Percentiles rank a stretch among this genome's conserved stretches.
Conservation (phyloP, 1,140 invertebrate species). For the Coptotermes formosanus region DNA sequence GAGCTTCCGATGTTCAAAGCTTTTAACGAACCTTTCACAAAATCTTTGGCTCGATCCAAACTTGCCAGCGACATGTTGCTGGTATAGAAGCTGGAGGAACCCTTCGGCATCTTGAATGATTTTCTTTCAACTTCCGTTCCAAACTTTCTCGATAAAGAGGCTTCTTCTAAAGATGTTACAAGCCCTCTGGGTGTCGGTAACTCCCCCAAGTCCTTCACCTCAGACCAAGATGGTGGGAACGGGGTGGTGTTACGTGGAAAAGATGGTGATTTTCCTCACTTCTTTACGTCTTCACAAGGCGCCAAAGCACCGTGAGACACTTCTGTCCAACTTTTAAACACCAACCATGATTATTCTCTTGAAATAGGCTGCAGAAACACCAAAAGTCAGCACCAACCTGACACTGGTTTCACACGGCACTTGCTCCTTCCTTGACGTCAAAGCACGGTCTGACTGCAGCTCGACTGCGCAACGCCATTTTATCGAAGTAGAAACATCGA, state of each 20-base stretch:
- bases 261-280: not conserved
- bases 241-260: not conserved
- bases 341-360: not conserved
- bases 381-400: not conserved
- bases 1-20: constrained; percentile 33
- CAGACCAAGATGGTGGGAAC: not conserved
- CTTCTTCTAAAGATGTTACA: not conserved
- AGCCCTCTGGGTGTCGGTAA: not conserved
- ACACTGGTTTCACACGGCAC: not conserved
- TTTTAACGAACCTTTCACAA: constrained; percentile 33
- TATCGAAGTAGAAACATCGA: not conserved
- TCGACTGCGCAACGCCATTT: not conserved
- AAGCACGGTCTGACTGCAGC: fast-evolving
- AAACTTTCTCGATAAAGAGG: not conserved
- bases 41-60: constrained; percentile 31
- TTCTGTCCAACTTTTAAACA: not conserved
- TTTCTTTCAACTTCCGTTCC: not conserved
- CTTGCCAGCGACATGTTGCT: constrained; percentile 34
- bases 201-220: not conserved
- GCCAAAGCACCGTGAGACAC: constrained; percentile 12
- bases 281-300: not conserved
- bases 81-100: constrained; percentile 26
- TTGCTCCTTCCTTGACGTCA: not conserved
- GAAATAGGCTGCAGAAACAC: not conserved
- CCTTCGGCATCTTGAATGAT: constrained; percentile 20